Conservation (phyloP, 2,888 invertebrate genomes). For the Cantharis rustica region DNA sequence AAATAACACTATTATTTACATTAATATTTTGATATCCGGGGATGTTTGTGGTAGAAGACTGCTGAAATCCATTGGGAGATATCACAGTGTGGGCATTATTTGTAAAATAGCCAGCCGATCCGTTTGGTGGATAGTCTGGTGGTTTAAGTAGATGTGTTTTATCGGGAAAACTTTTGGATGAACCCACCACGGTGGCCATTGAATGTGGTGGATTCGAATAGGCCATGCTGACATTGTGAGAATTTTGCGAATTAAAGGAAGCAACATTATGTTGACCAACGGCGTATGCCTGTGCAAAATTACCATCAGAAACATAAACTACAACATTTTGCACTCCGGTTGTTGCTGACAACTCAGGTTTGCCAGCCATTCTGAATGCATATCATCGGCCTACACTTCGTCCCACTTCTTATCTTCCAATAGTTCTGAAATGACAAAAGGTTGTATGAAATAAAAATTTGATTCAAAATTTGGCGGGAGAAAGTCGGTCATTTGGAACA, state of each 20-base stretch:
- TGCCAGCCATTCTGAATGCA: slow-evolving; percentile 77
- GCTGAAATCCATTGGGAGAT: slow-evolving; percentile 50
- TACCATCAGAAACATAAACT: slow-evolving; percentile 64
- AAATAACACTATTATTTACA: slow-evolving; percentile 26
- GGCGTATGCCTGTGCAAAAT: slow-evolving; percentile 60
- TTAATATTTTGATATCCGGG: slow-evolving; percentile 45
- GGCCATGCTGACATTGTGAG: slow-evolving; percentile 56
- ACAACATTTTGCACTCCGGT: slow-evolving; percentile 62
- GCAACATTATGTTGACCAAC: slow-evolving; percentile 57
- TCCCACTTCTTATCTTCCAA: slow-evolving; percentile 53
- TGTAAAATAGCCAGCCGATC: slow-evolving; percentile 30
- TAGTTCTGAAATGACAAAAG: slow-evolving; percentile 46
- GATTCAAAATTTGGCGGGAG: not conserved
- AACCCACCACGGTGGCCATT: slow-evolving; percentile 49
- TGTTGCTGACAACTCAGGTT: slow-evolving; percentile 71
- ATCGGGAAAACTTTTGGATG: slow-evolving; percentile 42
- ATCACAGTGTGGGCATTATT: slow-evolving; percentile 45
- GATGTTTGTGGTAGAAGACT: slow-evolving; percentile 34
- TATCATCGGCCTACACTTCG: slow-evolving; percentile 69
- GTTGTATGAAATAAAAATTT: not conserved
- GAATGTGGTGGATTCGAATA: slow-evolving; percentile 45
- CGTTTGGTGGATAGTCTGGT: slow-evolving; percentile 39
- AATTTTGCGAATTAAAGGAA: slow-evolving; percentile 35
- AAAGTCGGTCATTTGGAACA: slow-evolving; percentile 1
- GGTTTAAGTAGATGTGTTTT: slow-evolving; percentile 40